A percentile compares a stretch with the other conserved stretches of the same genome.
Evolutionary conservation across 2,113 vertebrate species (phyloP).

Genomic region (Calypte anna): DNA sequence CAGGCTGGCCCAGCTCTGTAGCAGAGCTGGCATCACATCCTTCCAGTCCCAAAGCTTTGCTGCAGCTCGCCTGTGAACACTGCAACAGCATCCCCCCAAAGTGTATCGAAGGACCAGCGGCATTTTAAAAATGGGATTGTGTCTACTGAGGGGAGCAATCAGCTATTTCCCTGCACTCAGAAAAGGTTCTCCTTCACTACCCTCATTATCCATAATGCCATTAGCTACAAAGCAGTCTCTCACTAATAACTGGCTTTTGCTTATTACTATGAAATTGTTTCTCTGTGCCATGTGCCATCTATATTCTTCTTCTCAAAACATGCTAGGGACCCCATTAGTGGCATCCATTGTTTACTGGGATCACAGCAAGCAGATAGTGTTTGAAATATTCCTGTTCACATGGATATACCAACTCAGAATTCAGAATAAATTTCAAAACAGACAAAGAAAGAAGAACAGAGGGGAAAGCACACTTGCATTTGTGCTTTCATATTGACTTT

Average conservation of each 20-base stretch:
- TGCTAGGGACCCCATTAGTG: slow-evolving; percentile 18
- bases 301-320: slow-evolving; percentile 51
- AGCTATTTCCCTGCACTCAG: neutral
- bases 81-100: neutral
- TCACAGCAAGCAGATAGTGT: slow-evolving; percentile 18
- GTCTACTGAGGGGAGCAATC: neutral
- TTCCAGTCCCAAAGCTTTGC: neutral
- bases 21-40: neutral
- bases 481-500: slow-evolving; percentile 1
- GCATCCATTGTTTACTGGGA: slow-evolving; percentile 43
- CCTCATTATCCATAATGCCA: slow-evolving; percentile 22
- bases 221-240: neutral
- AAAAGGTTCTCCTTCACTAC: neutral
- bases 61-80: neutral
- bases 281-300: slow-evolving; percentile 40
- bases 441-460: neutral
- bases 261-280: slow-evolving; percentile 52
- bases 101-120: neutral
- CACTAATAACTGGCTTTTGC: slow-evolving; percentile 26
- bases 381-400: slow-evolving; percentile 43
- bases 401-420: neutral
- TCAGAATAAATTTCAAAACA: slow-evolving; percentile 49
- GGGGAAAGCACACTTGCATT: neutral
- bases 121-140: neutral
- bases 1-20: neutral